phyloP scores from a whole-genome alignment of 2,113 vertebrate genomes.

The Penelope pileata region DNA sequence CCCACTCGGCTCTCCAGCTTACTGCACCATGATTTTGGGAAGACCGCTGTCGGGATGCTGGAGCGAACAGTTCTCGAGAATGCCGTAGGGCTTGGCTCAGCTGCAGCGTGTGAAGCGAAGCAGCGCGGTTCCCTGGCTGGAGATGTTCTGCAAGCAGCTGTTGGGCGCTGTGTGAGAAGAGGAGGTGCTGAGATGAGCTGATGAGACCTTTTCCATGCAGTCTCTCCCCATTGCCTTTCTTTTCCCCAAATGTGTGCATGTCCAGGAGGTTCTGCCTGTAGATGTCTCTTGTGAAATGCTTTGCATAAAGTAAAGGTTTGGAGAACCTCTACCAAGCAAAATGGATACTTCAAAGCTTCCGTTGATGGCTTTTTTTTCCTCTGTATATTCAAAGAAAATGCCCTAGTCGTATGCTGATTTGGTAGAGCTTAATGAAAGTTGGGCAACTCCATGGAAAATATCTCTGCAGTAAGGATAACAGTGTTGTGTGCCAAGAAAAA shows the following conservation, averaged over 20 bases:
- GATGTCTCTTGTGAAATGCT: neutral
- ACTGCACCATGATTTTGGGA: neutral
- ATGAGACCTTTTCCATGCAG: neutral
- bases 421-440: neutral
- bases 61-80: neutral
- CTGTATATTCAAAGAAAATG: neutral
- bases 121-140: neutral
- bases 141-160: neutral
- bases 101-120: neutral
- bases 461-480: neutral
- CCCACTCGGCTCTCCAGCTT: neutral
- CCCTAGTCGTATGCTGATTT: neutral
- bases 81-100: neutral
- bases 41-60: constrained; percentile 33
- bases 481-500: neutral
- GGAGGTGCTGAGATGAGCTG: neutral
- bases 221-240: neutral
- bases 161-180: neutral
- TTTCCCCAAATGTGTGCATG: neutral
- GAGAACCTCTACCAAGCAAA: neutral
- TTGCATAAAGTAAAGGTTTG: neutral
- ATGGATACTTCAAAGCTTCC: neutral
- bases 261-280: neutral
- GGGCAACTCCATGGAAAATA: neutral
- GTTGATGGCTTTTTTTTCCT: neutral